Conservation (phyloP, 2,113 vertebrate species). For the Sylvilagus bachmani region DNA sequence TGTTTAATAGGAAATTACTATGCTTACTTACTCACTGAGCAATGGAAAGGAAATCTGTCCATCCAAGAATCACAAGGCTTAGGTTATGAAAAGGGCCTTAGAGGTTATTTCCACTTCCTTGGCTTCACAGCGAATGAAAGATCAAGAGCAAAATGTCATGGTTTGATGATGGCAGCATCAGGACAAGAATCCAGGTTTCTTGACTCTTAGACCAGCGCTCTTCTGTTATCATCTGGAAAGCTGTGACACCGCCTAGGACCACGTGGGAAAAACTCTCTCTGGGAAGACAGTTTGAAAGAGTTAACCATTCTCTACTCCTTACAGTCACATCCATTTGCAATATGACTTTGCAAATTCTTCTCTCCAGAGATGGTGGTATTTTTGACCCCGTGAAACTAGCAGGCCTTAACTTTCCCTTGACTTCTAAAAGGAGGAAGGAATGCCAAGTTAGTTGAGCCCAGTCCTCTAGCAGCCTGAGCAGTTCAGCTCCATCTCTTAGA, state of each 20-base stretch:
- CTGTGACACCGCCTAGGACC: neutral
- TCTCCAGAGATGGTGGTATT: neutral
- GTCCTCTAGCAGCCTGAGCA: neutral
- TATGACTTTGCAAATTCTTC: neutral
- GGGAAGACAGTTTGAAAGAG: neutral
- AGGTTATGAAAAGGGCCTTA: neutral
- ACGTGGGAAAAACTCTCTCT: neutral
- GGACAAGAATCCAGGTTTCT: neutral
- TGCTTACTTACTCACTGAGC: neutral
- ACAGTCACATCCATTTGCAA: neutral
- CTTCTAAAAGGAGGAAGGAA: neutral
- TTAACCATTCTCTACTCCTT: neutral
- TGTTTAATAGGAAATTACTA: neutral
- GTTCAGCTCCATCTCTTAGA: neutral
- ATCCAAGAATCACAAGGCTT: neutral
- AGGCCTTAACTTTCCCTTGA: neutral
- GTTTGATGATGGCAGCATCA: neutral
- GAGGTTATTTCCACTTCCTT: neutral
- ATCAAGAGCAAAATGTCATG: neutral
- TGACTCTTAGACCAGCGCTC: neutral
- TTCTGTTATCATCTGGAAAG: neutral
- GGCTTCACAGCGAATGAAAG: neutral
- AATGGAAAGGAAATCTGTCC: neutral
- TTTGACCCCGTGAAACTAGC: neutral
- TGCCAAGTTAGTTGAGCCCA: neutral